Conservation (phyloP, 2,113 vertebrate genomes). For the Benitochromis conjunctus region DNA sequence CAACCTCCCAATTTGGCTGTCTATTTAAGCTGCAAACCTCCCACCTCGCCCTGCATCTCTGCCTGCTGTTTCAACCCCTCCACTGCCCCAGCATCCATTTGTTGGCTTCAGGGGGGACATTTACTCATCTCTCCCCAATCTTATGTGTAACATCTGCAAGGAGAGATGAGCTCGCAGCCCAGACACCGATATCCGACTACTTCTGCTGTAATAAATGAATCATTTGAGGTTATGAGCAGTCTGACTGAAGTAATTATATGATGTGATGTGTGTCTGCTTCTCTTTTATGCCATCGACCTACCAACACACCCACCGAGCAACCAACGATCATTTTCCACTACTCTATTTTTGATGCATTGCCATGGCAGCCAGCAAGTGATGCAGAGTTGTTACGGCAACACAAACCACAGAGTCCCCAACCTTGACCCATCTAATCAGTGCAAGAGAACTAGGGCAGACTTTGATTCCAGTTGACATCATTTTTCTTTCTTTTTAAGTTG, state of each 20-base stretch:
- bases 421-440: slow-evolving; percentile 37
- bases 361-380: slow-evolving; percentile 48
- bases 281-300: neutral
- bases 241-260: neutral
- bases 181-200: neutral
- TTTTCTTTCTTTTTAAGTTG: neutral
- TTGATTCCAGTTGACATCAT: neutral
- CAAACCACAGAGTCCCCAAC: slow-evolving; percentile 23
- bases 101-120: neutral
- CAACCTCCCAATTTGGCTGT: neutral
- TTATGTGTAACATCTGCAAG: neutral
- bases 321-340: neutral
- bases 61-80: neutral
- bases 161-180: neutral
- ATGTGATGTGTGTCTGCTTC: neutral
- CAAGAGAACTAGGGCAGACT: neutral
- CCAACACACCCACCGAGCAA: neutral
- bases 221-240: neutral
- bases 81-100: neutral
- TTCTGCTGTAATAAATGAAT: neutral
- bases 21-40: neutral
- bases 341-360: slow-evolving; percentile 50
- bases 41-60: neutral
- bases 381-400: slow-evolving; percentile 59
- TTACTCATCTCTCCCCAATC: neutral